phyloP scores from a whole-genome alignment of 2,888 invertebrate species.

The Aphrophora alni region DNA sequence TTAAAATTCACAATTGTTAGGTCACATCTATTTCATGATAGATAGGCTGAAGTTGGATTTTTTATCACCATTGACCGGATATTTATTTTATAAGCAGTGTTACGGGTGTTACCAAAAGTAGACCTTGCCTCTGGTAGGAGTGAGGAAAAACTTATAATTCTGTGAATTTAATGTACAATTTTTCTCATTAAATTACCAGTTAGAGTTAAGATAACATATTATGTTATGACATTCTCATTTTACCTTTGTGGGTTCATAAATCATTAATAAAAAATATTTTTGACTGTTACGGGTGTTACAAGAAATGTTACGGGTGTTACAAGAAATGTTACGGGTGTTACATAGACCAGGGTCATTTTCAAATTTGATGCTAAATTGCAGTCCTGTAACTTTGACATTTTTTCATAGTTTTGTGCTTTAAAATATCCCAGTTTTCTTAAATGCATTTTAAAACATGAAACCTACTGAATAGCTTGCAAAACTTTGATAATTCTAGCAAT shows the following conservation, averaged over 20 bases:
- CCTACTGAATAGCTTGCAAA: too few species aligned
- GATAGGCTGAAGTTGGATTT: slow-evolving; percentile 1
- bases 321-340: not conserved
- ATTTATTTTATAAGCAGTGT: slow-evolving; percentile 1
- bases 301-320: not conserved
- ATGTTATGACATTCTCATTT: not conserved
- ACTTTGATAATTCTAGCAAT: too few species aligned
- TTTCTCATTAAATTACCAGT: slow-evolving; percentile 10
- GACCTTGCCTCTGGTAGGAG: slow-evolving; percentile 10
- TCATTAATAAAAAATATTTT: not conserved
- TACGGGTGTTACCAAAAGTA: slow-evolving; percentile 6
- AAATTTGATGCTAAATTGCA: too few species aligned
- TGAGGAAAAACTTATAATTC: not conserved
- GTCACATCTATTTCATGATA: not conserved
- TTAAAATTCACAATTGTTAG: not conserved
- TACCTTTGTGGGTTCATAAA: not conserved
- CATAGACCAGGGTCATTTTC: too few species aligned
- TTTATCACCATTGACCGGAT: slow-evolving; percentile 3
- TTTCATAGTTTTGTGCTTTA: too few species aligned
- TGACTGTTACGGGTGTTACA: slow-evolving; percentile 11
- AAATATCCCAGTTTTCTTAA: too few species aligned
- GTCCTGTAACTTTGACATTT: too few species aligned
- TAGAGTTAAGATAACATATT: slow-evolving; percentile 10
- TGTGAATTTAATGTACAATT: slow-evolving; percentile 10
- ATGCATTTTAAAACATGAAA: too few species aligned